A percentile compares a stretch with the other conserved stretches of the same genome.
Conservation (phyloP, 2,113 vertebrate genomes). For the Anoura caudifer region DNA sequence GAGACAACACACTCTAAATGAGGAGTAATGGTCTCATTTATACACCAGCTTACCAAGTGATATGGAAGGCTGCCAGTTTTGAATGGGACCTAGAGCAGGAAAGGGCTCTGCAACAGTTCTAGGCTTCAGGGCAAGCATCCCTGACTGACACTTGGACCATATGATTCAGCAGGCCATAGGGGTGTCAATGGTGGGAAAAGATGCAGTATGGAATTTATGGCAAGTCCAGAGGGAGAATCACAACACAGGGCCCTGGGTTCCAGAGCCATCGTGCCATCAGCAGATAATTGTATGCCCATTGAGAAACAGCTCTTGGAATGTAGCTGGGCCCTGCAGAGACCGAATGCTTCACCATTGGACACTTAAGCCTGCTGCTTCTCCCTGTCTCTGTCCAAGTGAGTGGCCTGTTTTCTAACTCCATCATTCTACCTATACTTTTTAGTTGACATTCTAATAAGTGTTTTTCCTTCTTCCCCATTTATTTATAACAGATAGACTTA, state of each 20-base stretch:
- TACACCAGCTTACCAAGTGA: neutral
- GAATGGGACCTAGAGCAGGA: neutral
- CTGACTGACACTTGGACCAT: neutral
- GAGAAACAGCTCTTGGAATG: neutral
- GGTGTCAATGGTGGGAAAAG: neutral
- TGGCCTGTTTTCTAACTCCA: neutral
- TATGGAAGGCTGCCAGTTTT: neutral
- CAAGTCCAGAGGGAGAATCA: neutral
- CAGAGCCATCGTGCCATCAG: neutral
- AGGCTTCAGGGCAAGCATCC: neutral
- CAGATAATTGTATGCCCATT: neutral
- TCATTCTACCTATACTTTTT: neutral
- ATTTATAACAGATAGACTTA: neutral
- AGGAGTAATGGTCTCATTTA: neutral
- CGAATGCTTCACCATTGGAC: neutral
- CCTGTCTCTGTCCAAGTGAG: neutral
- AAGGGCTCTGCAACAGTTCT: neutral
- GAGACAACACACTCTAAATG: neutral
- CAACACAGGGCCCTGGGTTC: neutral
- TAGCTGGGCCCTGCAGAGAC: neutral
- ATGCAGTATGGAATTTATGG: neutral
- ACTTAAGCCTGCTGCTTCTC: neutral
- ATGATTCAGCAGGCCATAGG: neutral
- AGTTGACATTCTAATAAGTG: neutral
- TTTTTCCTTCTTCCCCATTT: neutral